phyloP scores from a whole-genome alignment of 2,888 invertebrate genomes.

The Xylocampa areola region DNA sequence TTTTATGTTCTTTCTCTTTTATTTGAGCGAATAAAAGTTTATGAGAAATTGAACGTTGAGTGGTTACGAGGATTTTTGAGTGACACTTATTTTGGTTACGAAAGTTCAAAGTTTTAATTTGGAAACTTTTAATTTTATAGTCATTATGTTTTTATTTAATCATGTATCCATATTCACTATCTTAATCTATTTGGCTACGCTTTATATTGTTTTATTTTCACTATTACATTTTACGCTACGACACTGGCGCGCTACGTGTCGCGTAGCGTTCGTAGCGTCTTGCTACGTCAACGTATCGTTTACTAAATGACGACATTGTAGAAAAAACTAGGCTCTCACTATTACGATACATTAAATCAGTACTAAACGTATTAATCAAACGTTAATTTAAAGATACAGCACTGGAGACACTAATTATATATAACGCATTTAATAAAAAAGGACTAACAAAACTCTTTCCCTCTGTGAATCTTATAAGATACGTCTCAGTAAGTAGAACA shows the following conservation, averaged over 20 bases:
- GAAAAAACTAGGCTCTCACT: slow-evolving; percentile 26
- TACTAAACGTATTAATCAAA: too few relatives aligned
- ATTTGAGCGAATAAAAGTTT: slow-evolving; percentile 42
- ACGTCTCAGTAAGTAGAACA: slow-evolving; percentile 41
- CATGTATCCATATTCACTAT: neutral
- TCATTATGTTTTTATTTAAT: neutral
- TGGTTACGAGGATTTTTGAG: slow-evolving; percentile 29
- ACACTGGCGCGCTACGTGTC: slow-evolving; percentile 60
- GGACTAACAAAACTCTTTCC: slow-evolving; percentile 19
- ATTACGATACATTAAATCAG: slow-evolving; percentile 5
- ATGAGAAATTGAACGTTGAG: slow-evolving; percentile 13
- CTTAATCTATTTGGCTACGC: neutral
- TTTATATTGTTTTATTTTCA: slow-evolving; percentile 25
- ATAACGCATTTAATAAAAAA: slow-evolving; percentile 13
- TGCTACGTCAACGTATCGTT: slow-evolving; percentile 58
- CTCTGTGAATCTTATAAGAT: slow-evolving; percentile 23
- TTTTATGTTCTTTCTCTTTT: slow-evolving; percentile 65
- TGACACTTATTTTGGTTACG: neutral
- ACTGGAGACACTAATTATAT: neutral
- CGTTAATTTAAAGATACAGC: too few relatives aligned
- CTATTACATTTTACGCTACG: slow-evolving; percentile 40
- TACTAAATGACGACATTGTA: slow-evolving; percentile 33
- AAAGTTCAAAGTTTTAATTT: neutral
- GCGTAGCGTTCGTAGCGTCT: slow-evolving; percentile 69
- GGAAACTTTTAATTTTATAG: neutral